Evolutionary conservation across 1,140 invertebrate species (phyloP).

Genomic region (Ephestia elutella): DNA sequence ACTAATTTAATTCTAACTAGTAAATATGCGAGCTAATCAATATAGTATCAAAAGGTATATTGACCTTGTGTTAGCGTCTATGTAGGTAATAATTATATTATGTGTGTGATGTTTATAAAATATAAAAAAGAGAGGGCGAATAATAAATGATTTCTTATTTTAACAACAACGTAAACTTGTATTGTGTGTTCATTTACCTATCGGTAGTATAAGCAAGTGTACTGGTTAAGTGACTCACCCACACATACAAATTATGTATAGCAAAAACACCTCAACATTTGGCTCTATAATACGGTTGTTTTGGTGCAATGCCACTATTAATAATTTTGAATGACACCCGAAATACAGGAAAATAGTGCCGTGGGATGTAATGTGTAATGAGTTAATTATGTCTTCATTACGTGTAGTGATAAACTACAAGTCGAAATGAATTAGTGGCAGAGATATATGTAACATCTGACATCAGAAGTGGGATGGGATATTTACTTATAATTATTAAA

Average conservation of each 20-base stretch:
- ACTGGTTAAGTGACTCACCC: neutral
- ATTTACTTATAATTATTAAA: neutral
- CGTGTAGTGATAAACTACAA: neutral
- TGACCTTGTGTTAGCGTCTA: too few relatives aligned
- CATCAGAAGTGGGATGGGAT: constrained; percentile 2
- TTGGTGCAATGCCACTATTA: neutral
- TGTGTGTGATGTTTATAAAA: too few relatives aligned
- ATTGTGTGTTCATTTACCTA: too few relatives aligned
- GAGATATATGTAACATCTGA: neutral
- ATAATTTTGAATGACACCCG: neutral
- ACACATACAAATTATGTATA: neutral
- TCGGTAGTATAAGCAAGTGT: too few relatives aligned
- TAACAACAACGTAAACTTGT: too few relatives aligned
- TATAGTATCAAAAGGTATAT: too few relatives aligned
- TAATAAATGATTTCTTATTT: too few relatives aligned
- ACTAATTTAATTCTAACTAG: too few relatives aligned
- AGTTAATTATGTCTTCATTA: neutral
- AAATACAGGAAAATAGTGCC: neutral
- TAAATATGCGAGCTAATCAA: too few relatives aligned
- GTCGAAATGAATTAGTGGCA: too few relatives aligned
- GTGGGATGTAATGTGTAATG: neutral
- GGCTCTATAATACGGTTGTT: neutral
- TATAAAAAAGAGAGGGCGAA: too few relatives aligned
- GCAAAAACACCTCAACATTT: neutral
- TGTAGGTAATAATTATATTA: too few relatives aligned